Conservation (phyloP, 2,113 vertebrate species). For the Amphiprion ocellaris region DNA sequence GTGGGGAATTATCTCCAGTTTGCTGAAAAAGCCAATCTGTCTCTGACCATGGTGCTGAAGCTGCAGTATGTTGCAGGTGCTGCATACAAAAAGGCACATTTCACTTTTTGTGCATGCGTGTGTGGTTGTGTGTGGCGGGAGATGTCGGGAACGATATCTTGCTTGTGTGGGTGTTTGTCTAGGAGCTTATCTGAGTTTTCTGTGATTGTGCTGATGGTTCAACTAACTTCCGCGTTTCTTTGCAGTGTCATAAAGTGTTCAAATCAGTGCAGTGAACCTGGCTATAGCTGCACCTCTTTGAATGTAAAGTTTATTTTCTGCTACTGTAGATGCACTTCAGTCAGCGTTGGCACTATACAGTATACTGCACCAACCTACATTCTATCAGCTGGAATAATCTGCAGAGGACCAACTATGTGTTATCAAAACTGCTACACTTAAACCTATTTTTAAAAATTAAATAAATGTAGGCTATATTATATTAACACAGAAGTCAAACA, state of each 20-base stretch:
- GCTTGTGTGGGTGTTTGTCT: slow-evolving; percentile 18
- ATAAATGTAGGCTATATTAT: not conserved
- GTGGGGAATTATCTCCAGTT: slow-evolving; percentile 66
- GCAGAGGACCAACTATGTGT: not conserved
- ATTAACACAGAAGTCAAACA: not conserved
- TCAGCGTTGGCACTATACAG: not conserved
- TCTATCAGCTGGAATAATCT: not conserved
- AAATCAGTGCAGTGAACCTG: not conserved
- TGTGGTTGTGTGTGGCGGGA: slow-evolving; percentile 24
- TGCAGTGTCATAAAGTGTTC: slow-evolving; percentile 5
- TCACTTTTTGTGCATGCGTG: slow-evolving; percentile 45
- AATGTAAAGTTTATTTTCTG: not conserved
- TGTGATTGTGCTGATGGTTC: slow-evolving; percentile 50
- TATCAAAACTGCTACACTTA: not conserved
- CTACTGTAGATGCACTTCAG: not conserved
- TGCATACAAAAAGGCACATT: slow-evolving; percentile 52
- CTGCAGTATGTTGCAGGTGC: slow-evolving; percentile 73
- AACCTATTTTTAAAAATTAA: not conserved
- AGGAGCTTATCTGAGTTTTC: slow-evolving; percentile 24
- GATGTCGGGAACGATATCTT: not conserved
- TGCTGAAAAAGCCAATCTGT: slow-evolving; percentile 77
- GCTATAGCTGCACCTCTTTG: not conserved
- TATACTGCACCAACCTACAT: not conserved
- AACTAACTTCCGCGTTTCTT: slow-evolving; percentile 39
- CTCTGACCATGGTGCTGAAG: slow-evolving; percentile 73